Base-by-base conservation (phyloP, 2,797 vertebrate genomes). In the Melanotaenia pygmaea region DNA sequence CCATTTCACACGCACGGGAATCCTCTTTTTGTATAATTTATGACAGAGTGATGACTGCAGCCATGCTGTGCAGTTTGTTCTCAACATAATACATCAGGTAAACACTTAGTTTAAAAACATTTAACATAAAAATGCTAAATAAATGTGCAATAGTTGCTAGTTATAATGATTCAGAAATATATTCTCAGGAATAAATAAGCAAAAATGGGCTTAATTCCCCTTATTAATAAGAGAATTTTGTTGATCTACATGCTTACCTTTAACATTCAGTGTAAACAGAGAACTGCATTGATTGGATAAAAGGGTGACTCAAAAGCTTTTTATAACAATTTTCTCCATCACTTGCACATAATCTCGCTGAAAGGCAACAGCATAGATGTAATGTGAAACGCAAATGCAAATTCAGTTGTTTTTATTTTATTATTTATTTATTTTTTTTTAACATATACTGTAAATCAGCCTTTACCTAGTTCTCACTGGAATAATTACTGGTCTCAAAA, bases 1-100 rank as follows among this genome's bases (percentile, higher is more conserved):
- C 84, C 88, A 89, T 89, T 88, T 82, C 86, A 82, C 88, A 89
- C 81, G 54, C 88, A 76, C 61, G 57, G 91, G 86, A 92, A 86
- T 85, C 83, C 83, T 84, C 70, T 67, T 63, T 58, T 67, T 60
- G 64, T 84, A 93, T 94, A 90, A 93, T 94, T 93, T 80, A 94
- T 92, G 88, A 88, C 69, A 1, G 30, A 75, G 84, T 59, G 73
- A 85, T 1, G 53, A 82, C 65, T 80, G 77, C 60, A 79, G 70
- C 54, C 64, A 8, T 38, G 67, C 54, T 37, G 65, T 53, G 45
- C 43, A 59, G 72, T 84, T 80, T 75, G 56, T 68, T 72, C 59
- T 76, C 9, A 9, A 64, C 67, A 66, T 80, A 16, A 62, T 69
- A 59, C 71, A 77, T 61, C 74, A 35, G 24, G 35, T 67, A 61